Evolutionary conservation across 2,113 vertebrate genomes (phyloP).

Genomic region (Spilogale gracilis): DNA sequence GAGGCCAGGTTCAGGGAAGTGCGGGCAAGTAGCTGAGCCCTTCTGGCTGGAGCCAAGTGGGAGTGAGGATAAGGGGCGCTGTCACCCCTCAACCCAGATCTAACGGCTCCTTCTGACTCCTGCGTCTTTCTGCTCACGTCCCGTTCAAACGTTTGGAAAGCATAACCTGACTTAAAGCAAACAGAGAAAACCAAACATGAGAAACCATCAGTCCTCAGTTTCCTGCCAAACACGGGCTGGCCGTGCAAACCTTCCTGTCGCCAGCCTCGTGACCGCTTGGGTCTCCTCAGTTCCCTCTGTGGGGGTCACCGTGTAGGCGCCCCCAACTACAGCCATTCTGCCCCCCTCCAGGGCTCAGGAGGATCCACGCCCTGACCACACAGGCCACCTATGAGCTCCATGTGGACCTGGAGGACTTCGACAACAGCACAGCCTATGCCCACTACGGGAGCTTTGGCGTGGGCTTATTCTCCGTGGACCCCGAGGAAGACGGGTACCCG

Average conservation of each 20-base stretch:
- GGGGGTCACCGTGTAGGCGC: background rate
- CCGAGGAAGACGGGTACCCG: slow-evolving; percentile 97
- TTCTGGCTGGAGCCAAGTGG: background rate
- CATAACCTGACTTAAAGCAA: background rate
- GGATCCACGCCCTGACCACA: slow-evolving; percentile 95
- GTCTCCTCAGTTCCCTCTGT: background rate
- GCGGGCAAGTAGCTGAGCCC: fast-evolving
- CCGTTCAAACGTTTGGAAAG: background rate
- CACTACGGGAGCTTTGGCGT: slow-evolving; percentile 95
- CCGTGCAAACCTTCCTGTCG: background rate
- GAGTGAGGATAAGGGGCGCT: fast-evolving
- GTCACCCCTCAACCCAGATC: too few species aligned
- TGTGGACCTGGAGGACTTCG: slow-evolving; percentile 97
- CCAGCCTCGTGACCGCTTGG: fast-evolving
- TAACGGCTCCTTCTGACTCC: background rate
- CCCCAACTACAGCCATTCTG: fast-evolving
- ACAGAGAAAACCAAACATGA: background rate
- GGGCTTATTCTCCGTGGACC: slow-evolving; percentile 97
- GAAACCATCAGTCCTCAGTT: fast-evolving
- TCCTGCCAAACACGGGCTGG: background rate
- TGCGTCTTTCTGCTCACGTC: background rate
- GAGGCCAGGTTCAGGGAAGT: background rate
- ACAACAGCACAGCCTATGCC: slow-evolving; percentile 95
- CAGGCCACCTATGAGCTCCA: slow-evolving; percentile 96
- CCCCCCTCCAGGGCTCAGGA: slow-evolving; percentile 91